Evolutionary conservation across 2,113 vertebrate species (phyloP), one percentile per base, ranked within the genome.

Genomic region (Phaethon lepturus): DNA sequence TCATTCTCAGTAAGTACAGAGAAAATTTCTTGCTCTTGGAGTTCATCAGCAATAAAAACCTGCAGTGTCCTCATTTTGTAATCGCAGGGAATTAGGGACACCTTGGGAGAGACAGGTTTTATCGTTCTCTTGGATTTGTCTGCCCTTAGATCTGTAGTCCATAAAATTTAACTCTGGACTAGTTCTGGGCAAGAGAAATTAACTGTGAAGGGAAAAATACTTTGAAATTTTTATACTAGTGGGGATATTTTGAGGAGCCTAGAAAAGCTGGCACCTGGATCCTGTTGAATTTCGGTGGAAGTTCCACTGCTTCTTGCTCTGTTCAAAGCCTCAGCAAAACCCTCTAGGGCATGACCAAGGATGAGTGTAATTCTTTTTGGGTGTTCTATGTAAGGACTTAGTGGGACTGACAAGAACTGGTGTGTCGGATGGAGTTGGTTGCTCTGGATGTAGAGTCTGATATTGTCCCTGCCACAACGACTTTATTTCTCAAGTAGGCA

Each of bases 41-140:
- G 84, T 97, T 96, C 94, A 96, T 93, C 94, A 97, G 93, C 93
- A 96, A 94, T 90, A 95, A 96, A 97, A 95, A 44, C 74, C 91
- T 96, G 93, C 96, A 96, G 93, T 93, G 97, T 96, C 97, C 95
- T 97, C 91, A 80, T 96, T 95, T 89, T 35, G 71, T 80, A 80
- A 87, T 95, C 17, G 0, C 44, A 60, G 87, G 74, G 95, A 95
- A 88, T 82, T 85, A 86, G 77, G 55, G 85, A 93, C 81, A 94
- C 91, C 96, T 96, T 97, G 93, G 91, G 84, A 96, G 93, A 59
- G 74, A 88, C 11, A 3, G 31, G 62, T 80, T 75, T 94, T 88
- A 66, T 82, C n/a, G 50, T 69, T 95, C 74, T 82, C 6, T 55
- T 79, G 87, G 45, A 33, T 88, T 78, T 69, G 28, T 28, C 78